Evolutionary conservation across 2,113 vertebrate species (phyloP).

Genomic region (Ciconia boyciana): DNA sequence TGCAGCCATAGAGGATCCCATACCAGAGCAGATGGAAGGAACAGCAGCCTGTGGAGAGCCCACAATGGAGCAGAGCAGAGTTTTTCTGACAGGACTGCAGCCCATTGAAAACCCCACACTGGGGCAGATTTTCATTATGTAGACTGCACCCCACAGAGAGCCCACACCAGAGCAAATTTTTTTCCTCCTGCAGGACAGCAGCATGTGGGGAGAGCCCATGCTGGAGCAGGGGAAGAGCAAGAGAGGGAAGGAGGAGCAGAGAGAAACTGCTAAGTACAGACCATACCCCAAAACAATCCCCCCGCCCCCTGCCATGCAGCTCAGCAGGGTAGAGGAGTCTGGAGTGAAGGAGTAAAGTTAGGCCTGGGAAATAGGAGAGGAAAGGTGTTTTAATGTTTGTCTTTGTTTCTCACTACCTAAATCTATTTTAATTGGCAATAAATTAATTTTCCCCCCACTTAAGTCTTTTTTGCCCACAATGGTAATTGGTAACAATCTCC

Average conservation of each 20-base stretch:
- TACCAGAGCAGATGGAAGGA: not conserved
- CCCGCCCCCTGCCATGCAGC: rapidly evolving
- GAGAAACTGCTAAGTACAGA: not conserved
- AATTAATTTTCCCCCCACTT: not conserved
- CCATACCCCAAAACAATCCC: not conserved
- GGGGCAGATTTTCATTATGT: not conserved
- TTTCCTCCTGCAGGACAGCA: not conserved
- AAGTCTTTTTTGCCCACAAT: not conserved
- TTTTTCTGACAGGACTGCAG: not conserved
- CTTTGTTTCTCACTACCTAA: not conserved
- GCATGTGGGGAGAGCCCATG: too few species aligned
- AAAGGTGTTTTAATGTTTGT: not conserved
- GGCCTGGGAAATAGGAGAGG: not conserved
- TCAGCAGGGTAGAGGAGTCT: not conserved
- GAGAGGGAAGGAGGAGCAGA: not conserved
- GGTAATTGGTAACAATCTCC: not conserved
- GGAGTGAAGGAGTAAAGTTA: not conserved
- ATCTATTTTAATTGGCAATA: not conserved
- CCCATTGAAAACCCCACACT: not conserved
- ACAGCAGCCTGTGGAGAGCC: not conserved
- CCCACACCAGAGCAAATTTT: not conserved
- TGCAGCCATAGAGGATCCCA: not conserved
- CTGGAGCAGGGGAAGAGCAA: not conserved
- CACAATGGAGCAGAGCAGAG: not conserved
- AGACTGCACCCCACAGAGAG: not conserved